phyloP scores from a whole-genome alignment of 2,797 vertebrate species.

The Schizopygopsis malacanthus region DNA sequence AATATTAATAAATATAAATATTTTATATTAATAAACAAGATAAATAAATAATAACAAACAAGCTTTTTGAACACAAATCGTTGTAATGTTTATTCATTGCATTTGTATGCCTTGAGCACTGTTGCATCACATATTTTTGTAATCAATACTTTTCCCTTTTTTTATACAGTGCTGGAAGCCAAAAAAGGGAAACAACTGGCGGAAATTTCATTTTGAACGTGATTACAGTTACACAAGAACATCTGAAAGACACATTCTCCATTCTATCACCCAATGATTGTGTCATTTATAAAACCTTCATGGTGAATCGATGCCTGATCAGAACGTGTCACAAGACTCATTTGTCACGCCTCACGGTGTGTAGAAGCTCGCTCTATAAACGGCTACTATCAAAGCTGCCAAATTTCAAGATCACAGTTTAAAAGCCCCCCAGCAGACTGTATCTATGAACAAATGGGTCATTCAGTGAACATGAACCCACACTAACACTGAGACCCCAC shows the following conservation, averaged over 20 bases:
- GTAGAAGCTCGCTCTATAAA: conserved; percentile 7
- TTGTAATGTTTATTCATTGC: neutral
- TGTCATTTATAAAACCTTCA: conserved; percentile 32
- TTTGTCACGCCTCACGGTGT: conserved; percentile 21
- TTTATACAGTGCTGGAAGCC: neutral
- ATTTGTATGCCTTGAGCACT: neutral
- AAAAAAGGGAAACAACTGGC: neutral
- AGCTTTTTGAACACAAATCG: neutral
- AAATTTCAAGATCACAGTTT: conserved; percentile 34
- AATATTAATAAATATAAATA: neutral
- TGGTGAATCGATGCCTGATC: conserved; percentile 23
- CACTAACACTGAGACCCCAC: conserved; percentile 12
- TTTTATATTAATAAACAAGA: neutral
- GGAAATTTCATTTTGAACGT: neutral
- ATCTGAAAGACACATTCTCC: conserved; percentile 27
- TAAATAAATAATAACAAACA: neutral
- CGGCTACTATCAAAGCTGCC: conserved; percentile 25
- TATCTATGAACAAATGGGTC: conserved; percentile 25
- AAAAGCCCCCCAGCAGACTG: neutral
- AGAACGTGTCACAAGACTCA: conserved; percentile 24
- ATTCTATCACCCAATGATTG: conserved; percentile 15
- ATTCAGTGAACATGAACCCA: neutral
- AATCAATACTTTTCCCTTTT: neutral
- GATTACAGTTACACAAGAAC: neutral
- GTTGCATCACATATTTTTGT: neutral